Percentiles rank a stretch among this genome's conserved stretches.
Conservation (phyloP, 2,888 invertebrate species). For the Mimumesa dahlbomi region DNA sequence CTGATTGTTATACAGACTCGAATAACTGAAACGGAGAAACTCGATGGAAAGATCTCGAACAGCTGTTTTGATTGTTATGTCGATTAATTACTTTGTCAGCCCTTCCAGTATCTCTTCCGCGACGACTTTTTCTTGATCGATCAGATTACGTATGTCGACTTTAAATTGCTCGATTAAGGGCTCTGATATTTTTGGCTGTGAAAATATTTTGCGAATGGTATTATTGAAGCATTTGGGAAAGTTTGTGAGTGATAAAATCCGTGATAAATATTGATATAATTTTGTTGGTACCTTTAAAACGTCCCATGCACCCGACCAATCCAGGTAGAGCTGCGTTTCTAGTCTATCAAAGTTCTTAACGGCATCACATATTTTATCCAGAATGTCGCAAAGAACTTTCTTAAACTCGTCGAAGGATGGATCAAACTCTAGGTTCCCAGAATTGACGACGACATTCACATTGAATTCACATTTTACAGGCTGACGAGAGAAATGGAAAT, state of each 20-base stretch:
- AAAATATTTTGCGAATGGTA: neutral
- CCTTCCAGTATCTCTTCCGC: constrained; percentile 88
- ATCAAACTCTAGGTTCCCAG: constrained; percentile 86
- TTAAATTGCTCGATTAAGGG: constrained; percentile 86
- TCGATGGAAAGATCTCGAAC: too few species aligned
- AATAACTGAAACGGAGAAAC: constrained; percentile 60
- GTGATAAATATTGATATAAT: too few species aligned
- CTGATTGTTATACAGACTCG: constrained; percentile 68
- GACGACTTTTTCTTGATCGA: constrained; percentile 87
- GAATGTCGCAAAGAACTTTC: constrained; percentile 86
- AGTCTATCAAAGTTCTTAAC: constrained; percentile 88
- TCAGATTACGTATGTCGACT: constrained; percentile 83
- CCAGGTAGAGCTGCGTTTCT: constrained; percentile 87
- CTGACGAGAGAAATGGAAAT: constrained; percentile 31
- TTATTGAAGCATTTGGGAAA: neutral
- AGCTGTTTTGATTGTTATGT: too few species aligned
- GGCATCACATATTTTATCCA: constrained; percentile 88
- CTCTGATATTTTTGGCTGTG: constrained; percentile 82
- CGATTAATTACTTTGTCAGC: constrained; percentile 79
- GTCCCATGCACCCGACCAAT: constrained; percentile 60
- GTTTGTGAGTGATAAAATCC: neutral
- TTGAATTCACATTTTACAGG: constrained; percentile 82
- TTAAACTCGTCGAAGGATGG: constrained; percentile 89
- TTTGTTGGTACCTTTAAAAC: constrained; percentile 65
- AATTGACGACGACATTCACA: constrained; percentile 83